Base-by-base conservation (phyloP, 2,888 invertebrate species). In the Scaeva pyrastri region DNA sequence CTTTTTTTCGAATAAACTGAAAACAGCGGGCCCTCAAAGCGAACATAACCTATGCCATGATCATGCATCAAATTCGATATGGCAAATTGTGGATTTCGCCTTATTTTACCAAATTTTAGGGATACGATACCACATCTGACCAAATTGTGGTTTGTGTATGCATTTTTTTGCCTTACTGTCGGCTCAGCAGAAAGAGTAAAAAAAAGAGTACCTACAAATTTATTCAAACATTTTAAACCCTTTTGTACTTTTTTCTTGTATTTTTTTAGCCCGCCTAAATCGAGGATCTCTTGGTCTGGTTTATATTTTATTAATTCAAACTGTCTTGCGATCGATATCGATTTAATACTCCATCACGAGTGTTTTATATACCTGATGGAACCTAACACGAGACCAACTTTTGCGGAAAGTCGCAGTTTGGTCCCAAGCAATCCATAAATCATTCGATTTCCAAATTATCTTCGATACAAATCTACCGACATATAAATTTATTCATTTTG, bases 401-500 rank as follows among this genome's bases (percentile, higher is more conserved):
- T 41, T 58, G 72, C 43, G 31, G 50, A 50, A 58, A 21, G 60
- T 16, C 66, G n/a, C 5, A 31, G 31, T n/a, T 31, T 8, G 8
- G 19, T 8, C 58, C 23, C 43, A 39, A 52, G 19, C 12, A 39
- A 19, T 26, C 19, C 16, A 83, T 83, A 83, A 83, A 78, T 83
- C 74, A 83, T 74, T 79, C 11, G 68, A 19, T 26, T 73, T 66
- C 55, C 26, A 36, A 21, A 26, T 52, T 64, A 62, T 7, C 45
- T 48, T 66, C 68, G 78, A 83, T 83, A 31, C 14, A 31, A 75
- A 75, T 84, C 78, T 70, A 21, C 31, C 16, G 26, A 36, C 36
- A 79, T 64, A 84, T 64, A 84, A 79, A 84, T 75, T 50, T 23
- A 48, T 58, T 62, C 43, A 36, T 56, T 68, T 41, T 62, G 68